Base-by-base conservation (phyloP, 2,113 vertebrate genomes). In the Thamnophis sirtalis region DNA sequence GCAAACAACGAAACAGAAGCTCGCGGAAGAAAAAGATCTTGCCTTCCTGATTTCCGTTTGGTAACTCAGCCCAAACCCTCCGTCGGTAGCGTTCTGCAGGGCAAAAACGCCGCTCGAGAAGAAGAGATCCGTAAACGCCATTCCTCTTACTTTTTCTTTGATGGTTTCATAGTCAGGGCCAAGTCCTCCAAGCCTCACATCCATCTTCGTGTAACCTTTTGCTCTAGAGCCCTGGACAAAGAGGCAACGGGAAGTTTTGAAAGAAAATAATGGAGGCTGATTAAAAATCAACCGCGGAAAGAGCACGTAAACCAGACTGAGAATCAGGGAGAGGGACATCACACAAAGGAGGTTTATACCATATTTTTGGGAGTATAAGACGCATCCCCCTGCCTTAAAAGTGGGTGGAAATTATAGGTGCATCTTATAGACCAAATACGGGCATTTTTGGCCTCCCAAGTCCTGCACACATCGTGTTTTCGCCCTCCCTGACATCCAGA, bases 121-220 rank as follows among this genome's bases (percentile, higher is more conserved):
- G 10, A 38, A 8, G 2, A 11, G 26, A 1, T 49, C 4, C 33
- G 24, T 5, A 49, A 63, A 63, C 15, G 10, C 73, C 2, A 33
- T 86, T 50, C 60, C 1, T 93, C 98, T 98, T 97, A 98, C 98
- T 96, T 97, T 98, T 86, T 98, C 97, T 95, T 97, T 97, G 94
- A 96, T 55, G 54, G 98, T 89, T 92, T 95, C 97, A 63, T 98
- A 97, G 95, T 98, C 98, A 22, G 98, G 98, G 93, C 98, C 98
- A 9, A 98, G 98, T 90, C 98, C 98, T 96, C 97, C 98, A n/a
- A 98, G 97, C 50, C 97, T 97, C 93, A 98, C 26, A 0, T 98
- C 96, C 89, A 96, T 94, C 84, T 97, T 97, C 87, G 97, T 93
- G 94, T 96, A 98, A 94, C 96, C 93, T 95, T 97, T 98, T 87